Conservation (phyloP, 2,888 invertebrate species). For the Trachelus iudaicus region DNA sequence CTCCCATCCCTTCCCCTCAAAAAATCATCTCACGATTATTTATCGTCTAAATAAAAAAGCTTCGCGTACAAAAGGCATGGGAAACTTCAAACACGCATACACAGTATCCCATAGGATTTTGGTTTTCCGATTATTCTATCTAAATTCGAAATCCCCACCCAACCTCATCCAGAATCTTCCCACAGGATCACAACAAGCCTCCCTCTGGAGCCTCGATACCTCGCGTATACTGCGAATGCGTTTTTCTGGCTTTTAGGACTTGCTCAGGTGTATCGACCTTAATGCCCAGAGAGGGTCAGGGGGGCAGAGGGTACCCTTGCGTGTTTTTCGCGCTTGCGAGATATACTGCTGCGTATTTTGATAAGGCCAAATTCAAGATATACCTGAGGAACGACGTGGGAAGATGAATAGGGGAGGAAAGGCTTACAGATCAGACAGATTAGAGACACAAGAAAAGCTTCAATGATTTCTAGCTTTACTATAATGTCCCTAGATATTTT, state of each 20-base stretch:
- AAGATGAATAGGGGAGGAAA: not conserved
- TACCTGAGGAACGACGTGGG: not conserved
- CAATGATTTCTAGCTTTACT: not conserved
- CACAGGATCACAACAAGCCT: not conserved
- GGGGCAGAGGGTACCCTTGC: not conserved
- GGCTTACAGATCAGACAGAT: not conserved
- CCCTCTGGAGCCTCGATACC: not conserved
- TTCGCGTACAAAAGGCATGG: not conserved
- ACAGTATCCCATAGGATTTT: not conserved
- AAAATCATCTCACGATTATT: not conserved
- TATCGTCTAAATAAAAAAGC: not conserved
- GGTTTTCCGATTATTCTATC: not conserved
- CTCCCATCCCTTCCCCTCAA: not conserved
- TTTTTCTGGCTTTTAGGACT: not conserved
- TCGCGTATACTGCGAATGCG: not conserved
- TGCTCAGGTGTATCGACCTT: not conserved
- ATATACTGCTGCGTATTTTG: not conserved
- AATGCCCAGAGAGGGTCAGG: not conserved
- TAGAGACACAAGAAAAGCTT: not conserved
- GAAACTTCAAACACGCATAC: not conserved
- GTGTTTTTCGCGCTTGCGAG: not conserved
- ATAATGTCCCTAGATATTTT: not conserved
- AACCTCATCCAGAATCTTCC: not conserved
- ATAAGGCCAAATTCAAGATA: not conserved
- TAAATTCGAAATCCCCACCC: not conserved